These are phyloP conservation scores for Porites evermanni DNA, from an alignment of 92 coral and sea anemone species.

Conservation along the genomic window DNA sequence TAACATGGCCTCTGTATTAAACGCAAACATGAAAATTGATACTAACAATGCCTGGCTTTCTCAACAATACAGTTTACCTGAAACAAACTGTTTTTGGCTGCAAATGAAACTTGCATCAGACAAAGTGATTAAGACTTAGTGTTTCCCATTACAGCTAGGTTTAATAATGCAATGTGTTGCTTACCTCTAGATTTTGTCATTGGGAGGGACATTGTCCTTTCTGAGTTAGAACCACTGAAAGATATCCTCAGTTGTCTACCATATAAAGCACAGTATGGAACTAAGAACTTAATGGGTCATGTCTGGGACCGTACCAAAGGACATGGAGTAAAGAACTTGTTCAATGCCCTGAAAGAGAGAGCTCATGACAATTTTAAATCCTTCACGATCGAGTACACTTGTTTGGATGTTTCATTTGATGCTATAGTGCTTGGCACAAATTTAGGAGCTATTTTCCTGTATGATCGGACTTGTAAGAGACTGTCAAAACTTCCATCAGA, in stretches of 20 bases:
- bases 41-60: no score
- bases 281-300: conserved; percentile 72
- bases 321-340: conserved; percentile 75
- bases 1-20: no score
- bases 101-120: no score
- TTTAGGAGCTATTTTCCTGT: conserved; percentile 83
- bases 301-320: conserved; percentile 68
- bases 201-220: conserved; percentile 80
- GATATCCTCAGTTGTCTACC: conserved; percentile 69
- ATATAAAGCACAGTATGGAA: conserved; percentile 77
- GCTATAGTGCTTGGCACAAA: conserved; percentile 87
- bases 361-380: conserved; percentile 75
- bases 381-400: conserved; percentile 74
- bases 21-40: no score
- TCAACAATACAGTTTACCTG: no score
- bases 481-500: conserved; percentile 80
- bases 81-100: no score
- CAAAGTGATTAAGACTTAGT: no score
- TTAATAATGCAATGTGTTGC: no score
- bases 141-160: no score
- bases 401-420: conserved; percentile 87
- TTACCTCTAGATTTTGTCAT: conserved; percentile 61
- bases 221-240: conserved; percentile 68
- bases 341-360: conserved; percentile 68
- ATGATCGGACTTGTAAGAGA: conserved; percentile 73